These are phyloP conservation scores for Empis stercorea DNA, from an alignment of 2,888 invertebrate genomes.

Conservation along the genomic window DNA sequence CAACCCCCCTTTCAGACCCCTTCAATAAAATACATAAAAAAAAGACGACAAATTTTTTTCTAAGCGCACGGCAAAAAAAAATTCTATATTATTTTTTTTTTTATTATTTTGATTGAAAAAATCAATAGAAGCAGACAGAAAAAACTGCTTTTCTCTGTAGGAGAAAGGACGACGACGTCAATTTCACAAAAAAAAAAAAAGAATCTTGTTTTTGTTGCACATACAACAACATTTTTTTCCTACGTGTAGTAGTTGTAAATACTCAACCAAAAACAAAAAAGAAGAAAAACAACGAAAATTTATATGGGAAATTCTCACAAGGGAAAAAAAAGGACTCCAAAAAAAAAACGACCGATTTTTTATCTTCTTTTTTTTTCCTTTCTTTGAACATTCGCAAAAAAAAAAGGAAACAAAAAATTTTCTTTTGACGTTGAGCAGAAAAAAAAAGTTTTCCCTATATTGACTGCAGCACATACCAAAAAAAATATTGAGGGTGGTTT, in stretches of 20 bases:
- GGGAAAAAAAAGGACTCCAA: not conserved
- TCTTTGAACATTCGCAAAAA: no score
- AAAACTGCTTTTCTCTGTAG: conserved; percentile 15
- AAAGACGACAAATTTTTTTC: not conserved
- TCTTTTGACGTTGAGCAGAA: no score
- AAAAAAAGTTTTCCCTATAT: no score
- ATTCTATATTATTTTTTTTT: no score
- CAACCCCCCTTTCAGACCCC: not conserved
- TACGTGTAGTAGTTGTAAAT: conserved; percentile 2
- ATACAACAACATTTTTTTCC: not conserved
- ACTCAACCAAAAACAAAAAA: conserved; percentile 6
- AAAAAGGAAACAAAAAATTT: no score
- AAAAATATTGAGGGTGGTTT: no score
- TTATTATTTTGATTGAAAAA: conserved; percentile 26
- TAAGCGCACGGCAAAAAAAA: not conserved
- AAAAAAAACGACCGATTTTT: no score
- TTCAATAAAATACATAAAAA: not conserved
- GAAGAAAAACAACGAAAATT: conserved; percentile 9
- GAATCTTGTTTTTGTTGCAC: no score
- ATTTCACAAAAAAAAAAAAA: conserved; percentile 15
- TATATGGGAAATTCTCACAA: not conserved
- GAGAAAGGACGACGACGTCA: not conserved
- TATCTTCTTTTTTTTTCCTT: no score
- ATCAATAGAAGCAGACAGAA: conserved; percentile 38
- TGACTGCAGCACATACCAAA: no score